Conservation (phyloP, 2,113 vertebrate genomes). For the Phyllostomus hastatus region DNA sequence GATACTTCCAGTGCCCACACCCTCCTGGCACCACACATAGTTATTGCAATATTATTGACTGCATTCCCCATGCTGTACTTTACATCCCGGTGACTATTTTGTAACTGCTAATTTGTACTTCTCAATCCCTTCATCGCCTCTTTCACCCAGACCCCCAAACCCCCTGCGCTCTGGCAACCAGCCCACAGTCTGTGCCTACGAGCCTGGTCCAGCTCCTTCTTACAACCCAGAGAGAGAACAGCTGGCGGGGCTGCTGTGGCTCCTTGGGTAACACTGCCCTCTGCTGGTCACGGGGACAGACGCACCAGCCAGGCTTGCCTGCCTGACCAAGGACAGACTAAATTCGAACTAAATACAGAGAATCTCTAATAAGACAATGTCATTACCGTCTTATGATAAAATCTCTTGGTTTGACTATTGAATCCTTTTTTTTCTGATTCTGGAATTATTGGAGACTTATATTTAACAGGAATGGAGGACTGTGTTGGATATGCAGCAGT, state of each 20-base stretch:
- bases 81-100: not conserved
- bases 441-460: constrained; percentile 49
- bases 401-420: constrained; percentile 80
- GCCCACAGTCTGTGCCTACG: not conserved
- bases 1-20: not conserved
- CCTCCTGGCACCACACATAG: not conserved
- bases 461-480: constrained; percentile 78
- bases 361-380: constrained; percentile 38
- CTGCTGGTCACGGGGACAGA: constrained; percentile 2
- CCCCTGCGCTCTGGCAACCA: not conserved
- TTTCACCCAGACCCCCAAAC: not conserved
- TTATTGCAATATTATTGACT: not conserved
- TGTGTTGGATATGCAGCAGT: constrained; percentile 38
- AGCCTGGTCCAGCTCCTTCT: not conserved
- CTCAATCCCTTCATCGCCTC: not conserved
- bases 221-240: rapidly evolving
- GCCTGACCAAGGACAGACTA: not conserved
- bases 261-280: constrained; percentile 36
- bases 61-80: not conserved
- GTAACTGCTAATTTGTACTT: not conserved
- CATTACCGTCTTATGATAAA: constrained; percentile 75
- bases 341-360: not conserved
- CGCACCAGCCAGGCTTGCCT: not conserved
- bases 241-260: rapidly evolving
- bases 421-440: constrained; percentile 80